Evolutionary conservation across 37 sponge, comb jelly and placozoan species (phyloP).

Genomic region (Cliona cf. orientalis): DNA sequence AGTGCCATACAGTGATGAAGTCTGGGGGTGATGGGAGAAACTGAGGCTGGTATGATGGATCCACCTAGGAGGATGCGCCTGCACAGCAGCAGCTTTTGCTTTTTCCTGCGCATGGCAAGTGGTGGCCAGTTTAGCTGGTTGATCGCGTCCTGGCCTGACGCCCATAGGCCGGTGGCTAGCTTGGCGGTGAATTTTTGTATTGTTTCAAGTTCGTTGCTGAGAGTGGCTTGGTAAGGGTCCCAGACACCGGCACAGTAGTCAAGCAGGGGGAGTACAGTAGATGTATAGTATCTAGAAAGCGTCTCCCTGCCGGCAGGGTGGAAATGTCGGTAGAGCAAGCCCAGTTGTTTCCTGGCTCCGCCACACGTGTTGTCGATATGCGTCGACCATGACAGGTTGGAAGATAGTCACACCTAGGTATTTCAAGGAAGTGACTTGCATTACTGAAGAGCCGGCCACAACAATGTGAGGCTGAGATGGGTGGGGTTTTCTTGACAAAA

Average conservation of each 20-base stretch:
- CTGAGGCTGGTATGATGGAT: neutral
- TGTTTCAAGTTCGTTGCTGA: neutral
- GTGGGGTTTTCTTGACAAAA: neutral
- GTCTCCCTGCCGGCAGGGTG: neutral
- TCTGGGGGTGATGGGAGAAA: neutral
- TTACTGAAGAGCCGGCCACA: neutral
- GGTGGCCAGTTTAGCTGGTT: neutral
- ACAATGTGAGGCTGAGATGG: neutral
- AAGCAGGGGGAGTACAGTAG: neutral
- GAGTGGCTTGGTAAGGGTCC: neutral
- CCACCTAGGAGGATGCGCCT: neutral
- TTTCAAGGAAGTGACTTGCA: neutral
- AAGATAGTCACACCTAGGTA: conserved; percentile 4
- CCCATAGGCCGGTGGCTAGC: neutral
- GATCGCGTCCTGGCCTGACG: neutral
- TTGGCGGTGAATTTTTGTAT: conserved; percentile 5
- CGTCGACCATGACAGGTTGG: conserved; percentile 5
- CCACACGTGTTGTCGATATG: conserved; percentile 3
- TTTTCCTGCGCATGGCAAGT: neutral
- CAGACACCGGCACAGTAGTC: conserved; percentile 23
- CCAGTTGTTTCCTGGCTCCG: neutral
- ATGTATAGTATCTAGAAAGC: neutral
- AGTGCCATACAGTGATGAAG: conserved; percentile 5
- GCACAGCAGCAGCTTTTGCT: neutral
- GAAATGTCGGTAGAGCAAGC: conserved; percentile 10